These are phyloP conservation scores for Corynorhinus townsendii DNA, from an alignment of 2,113 vertebrate species.

Conservation along the genomic window DNA sequence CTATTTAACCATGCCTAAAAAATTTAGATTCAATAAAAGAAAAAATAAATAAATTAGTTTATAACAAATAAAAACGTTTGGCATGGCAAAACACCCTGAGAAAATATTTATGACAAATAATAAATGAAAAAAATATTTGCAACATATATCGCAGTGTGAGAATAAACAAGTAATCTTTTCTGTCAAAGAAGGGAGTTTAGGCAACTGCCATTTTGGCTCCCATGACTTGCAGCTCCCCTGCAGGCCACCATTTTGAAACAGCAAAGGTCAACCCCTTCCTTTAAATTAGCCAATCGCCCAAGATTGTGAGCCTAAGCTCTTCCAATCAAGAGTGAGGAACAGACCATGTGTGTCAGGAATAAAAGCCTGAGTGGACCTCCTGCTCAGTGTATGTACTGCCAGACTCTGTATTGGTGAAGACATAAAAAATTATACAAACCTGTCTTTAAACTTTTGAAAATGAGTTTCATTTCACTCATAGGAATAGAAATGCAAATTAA, in stretches of 20 bases:
- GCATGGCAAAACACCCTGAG: not conserved
- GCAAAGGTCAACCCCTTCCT: too few species aligned
- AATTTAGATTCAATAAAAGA: not conserved
- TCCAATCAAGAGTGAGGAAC: too few species aligned
- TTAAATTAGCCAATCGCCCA: too few species aligned
- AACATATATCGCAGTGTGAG: not conserved
- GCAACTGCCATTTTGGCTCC: too few species aligned
- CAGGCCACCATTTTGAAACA: too few species aligned
- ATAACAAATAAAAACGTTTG: constrained; percentile 8
- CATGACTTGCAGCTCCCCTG: too few species aligned
- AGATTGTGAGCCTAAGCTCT: too few species aligned
- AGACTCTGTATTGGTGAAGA: not conserved
- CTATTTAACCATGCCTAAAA: not conserved
- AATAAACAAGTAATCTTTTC: too few species aligned
- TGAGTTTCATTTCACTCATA: not conserved
- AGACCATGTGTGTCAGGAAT: too few species aligned
- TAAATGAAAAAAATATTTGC: not conserved
- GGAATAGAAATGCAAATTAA: not conserved
- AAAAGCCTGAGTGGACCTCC: too few species aligned
- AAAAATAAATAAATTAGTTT: constrained; percentile 8
- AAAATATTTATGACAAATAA: not conserved
- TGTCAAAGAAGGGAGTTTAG: too few species aligned
- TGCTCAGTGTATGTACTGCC: too few species aligned
- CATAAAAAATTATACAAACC: not conserved
- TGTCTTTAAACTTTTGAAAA: not conserved